Percentiles rank a stretch among this genome's conserved stretches.
Conservation (phyloP, 1,140 invertebrate genomes). For the Saccostrea echinata region DNA sequence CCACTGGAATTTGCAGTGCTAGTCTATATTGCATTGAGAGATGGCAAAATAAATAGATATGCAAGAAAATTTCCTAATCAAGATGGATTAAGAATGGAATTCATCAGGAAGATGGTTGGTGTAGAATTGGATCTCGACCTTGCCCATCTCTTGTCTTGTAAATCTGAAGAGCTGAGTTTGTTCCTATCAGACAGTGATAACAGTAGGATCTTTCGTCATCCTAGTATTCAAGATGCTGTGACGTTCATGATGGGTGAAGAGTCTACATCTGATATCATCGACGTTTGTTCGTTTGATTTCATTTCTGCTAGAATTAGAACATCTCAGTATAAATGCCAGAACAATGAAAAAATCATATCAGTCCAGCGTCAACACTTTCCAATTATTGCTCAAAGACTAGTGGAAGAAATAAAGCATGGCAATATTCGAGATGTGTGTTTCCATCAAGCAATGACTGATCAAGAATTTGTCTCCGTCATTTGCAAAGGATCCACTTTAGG, state of each 20-base stretch:
- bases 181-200: neutral
- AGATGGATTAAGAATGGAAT: slow-evolving; percentile 3
- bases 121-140: neutral
- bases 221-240: slow-evolving; percentile 25
- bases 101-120: slow-evolving; percentile 12
- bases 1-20: neutral
- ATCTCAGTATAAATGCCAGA: neutral
- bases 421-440: slow-evolving; percentile 24
- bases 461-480: neutral
- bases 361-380: slow-evolving; percentile 11
- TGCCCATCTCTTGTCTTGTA: neutral
- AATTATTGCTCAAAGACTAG: neutral
- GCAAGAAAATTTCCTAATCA: neutral
- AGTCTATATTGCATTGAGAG: neutral
- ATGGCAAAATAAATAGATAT: neutral
- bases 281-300: neutral
- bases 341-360: slow-evolving; percentile 22
- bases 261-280: neutral
- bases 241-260: slow-evolving; percentile 21
- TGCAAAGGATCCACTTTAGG: neutral
- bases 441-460: slow-evolving; percentile 14
- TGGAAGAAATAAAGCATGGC: slow-evolving; percentile 11
- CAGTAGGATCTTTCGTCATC: slow-evolving; percentile 5
- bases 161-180: neutral
- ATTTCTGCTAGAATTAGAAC: slow-evolving; percentile 2